Evolutionary conservation across 2,797 vertebrate genomes (phyloP).

Genomic region (Lateolabrax maculatus): DNA sequence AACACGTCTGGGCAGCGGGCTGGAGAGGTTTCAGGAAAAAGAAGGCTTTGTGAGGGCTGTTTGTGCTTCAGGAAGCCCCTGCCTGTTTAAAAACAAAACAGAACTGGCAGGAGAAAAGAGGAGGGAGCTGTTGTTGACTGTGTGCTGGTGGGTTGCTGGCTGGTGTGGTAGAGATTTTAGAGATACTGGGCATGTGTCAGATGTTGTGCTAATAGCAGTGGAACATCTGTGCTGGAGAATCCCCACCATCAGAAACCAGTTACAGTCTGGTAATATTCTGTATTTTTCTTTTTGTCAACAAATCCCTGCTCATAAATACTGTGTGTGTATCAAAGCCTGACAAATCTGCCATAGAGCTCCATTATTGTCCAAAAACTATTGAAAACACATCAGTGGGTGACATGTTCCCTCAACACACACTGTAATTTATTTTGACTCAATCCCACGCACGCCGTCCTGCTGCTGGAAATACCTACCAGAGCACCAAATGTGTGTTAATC

Average conservation of each 20-base stretch:
- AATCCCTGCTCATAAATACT: not conserved
- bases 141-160: slow-evolving; percentile 32
- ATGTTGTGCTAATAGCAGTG: not conserved
- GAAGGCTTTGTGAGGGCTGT: slow-evolving; percentile 43
- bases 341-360: not conserved
- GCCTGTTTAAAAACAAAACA: slow-evolving; percentile 58
- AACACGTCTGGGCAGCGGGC: slow-evolving; percentile 48
- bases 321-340: not conserved
- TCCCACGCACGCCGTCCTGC: too few species aligned
- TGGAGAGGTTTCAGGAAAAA: slow-evolving; percentile 61
- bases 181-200: not conserved
- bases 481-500: not conserved
- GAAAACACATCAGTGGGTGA: not conserved
- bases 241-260: not conserved
- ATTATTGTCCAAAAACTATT: not conserved
- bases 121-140: slow-evolving; percentile 38
- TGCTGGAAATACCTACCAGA: not conserved
- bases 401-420: not conserved
- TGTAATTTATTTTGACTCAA: not conserved
- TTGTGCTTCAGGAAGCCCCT: slow-evolving; percentile 65
- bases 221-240: not conserved
- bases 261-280: not conserved
- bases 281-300: not conserved
- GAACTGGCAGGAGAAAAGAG: slow-evolving; percentile 26
- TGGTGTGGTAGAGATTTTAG: not conserved